phyloP scores from a whole-genome alignment of 1,140 invertebrate genomes.

The Myzus persicae region DNA sequence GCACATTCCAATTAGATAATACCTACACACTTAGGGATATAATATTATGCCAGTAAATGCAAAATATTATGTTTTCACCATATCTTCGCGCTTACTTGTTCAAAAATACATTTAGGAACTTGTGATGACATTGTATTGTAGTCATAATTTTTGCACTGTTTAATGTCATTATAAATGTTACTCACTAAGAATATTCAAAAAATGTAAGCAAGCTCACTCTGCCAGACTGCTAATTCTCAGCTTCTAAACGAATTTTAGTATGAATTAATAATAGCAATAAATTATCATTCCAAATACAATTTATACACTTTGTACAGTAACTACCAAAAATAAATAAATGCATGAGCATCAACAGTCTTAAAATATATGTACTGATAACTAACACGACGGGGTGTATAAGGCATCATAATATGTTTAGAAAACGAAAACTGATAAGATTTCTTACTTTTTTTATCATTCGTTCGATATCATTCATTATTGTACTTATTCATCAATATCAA shows the following conservation, averaged over 20 bases:
- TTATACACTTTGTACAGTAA: too few relatives aligned
- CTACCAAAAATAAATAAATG: too few relatives aligned
- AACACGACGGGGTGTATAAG: too few relatives aligned
- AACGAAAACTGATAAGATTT: too few relatives aligned
- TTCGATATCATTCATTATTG: background rate
- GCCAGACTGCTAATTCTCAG: too few relatives aligned
- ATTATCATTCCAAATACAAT: too few relatives aligned
- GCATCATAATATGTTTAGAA: too few relatives aligned
- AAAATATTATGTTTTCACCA: background rate
- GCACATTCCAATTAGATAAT: background rate
- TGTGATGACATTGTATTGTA: background rate
- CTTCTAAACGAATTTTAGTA: too few relatives aligned
- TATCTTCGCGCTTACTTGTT: background rate
- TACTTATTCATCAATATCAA: background rate
- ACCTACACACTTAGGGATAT: background rate
- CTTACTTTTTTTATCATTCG: background rate
- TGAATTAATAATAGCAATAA: too few relatives aligned
- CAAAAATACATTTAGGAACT: background rate
- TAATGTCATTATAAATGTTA: background rate
- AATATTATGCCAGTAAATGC: background rate
- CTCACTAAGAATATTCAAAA: background rate
- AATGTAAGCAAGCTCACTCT: too few relatives aligned
- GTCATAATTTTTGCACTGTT: background rate
- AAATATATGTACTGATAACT: too few relatives aligned
- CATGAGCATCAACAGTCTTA: too few relatives aligned